phyloP scores from a whole-genome alignment of 2,888 invertebrate species.

The Xanthorhoe designata region DNA sequence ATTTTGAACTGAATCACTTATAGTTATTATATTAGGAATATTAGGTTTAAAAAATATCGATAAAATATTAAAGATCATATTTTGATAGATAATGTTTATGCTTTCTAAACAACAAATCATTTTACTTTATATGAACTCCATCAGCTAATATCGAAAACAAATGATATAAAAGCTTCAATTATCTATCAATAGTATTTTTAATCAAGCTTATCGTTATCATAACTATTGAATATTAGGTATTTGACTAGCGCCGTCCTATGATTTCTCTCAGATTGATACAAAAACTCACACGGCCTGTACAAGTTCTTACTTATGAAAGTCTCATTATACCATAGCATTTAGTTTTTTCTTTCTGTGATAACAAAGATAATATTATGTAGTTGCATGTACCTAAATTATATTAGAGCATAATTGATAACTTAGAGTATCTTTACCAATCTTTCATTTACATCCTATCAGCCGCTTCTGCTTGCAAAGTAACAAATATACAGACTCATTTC shows the following conservation, averaged over 20 bases:
- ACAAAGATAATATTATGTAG: no score
- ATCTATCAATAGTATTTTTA: slow-evolving; percentile 7
- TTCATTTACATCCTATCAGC: no score
- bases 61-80: slow-evolving; percentile 7
- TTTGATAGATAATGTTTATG: slow-evolving; percentile 24
- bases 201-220: slow-evolving; percentile 24
- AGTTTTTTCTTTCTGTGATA: no score
- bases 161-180: slow-evolving; percentile 8
- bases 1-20: slow-evolving; percentile 49
- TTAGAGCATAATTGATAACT: no score
- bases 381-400: no score
- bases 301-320: no score
- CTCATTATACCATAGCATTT: no score
- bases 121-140: background rate
- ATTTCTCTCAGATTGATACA: background rate
- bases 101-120: slow-evolving; percentile 25
- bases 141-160: background rate
- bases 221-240: background rate
- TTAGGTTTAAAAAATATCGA: slow-evolving; percentile 38
- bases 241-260: background rate
- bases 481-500: no score
- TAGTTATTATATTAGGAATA: slow-evolving; percentile 50
- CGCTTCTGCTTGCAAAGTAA: no score
- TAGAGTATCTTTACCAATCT: no score
- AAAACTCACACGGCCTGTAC: no score